Percentiles rank a stretch among this genome's conserved stretches.
These are phyloP conservation scores for Alfaro cultratus DNA, from an alignment of 2,797 vertebrate genomes.

Conservation along the genomic window DNA sequence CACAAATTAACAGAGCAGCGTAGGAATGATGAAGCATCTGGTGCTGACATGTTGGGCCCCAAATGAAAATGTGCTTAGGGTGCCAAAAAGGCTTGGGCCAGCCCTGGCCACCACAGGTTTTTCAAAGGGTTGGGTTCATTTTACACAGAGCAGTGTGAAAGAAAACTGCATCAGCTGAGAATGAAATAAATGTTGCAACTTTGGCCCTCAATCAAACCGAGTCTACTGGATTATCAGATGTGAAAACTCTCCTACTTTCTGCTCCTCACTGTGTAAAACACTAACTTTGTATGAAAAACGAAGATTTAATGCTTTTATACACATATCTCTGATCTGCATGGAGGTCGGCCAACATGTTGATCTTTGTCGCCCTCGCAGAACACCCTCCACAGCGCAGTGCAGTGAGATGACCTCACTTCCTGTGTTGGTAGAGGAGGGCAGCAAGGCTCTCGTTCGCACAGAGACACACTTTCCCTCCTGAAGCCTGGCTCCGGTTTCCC, in stretches of 20 bases:
- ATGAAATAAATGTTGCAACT: too few relatives aligned
- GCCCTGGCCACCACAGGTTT: too few relatives aligned
- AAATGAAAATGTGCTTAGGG: too few relatives aligned
- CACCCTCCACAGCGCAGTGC: constrained; percentile 63
- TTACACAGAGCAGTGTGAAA: too few relatives aligned
- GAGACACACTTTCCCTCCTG: constrained; percentile 47
- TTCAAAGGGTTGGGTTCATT: too few relatives aligned
- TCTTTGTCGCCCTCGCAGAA: constrained; percentile 67
- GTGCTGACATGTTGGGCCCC: too few relatives aligned
- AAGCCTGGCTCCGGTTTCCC: constrained; percentile 71
- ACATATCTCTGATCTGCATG: constrained; percentile 34
- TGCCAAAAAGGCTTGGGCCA: too few relatives aligned
- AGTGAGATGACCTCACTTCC: constrained; percentile 79
- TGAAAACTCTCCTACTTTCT: constrained; percentile 1
- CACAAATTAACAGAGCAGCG: too few relatives aligned
- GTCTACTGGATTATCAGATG: too few relatives aligned
- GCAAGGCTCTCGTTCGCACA: constrained; percentile 56
- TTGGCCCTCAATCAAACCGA: too few relatives aligned
- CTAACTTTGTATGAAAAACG: constrained; percentile 26
- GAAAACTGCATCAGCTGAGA: too few relatives aligned
- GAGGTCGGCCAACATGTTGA: constrained; percentile 66
- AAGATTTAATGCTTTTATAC: constrained; percentile 19
- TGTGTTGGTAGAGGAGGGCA: constrained; percentile 79
- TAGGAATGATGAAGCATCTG: too few relatives aligned
- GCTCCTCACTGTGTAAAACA: constrained; percentile 14